Evolutionary conservation across 2,113 vertebrate genomes (phyloP).

Genomic region (Hymenochirus boettgeri): DNA sequence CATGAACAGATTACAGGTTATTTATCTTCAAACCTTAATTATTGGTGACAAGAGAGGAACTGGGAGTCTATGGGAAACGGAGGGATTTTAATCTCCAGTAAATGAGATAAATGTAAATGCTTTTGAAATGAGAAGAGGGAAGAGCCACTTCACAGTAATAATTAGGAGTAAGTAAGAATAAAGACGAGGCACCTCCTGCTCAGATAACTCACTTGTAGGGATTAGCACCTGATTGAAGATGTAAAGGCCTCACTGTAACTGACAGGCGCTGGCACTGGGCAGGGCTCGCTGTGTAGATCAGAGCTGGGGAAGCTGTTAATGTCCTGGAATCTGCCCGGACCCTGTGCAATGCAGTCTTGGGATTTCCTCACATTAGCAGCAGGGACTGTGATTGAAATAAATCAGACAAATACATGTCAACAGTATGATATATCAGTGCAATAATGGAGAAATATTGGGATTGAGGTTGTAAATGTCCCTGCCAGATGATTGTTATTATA

Average conservation of each 20-base stretch:
- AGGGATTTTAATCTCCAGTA: slow-evolving; percentile 51
- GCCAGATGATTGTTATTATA: too few relatives aligned
- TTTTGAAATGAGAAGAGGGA: slow-evolving; percentile 50
- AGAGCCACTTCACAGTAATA: slow-evolving; percentile 61
- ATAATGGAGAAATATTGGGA: too few relatives aligned
- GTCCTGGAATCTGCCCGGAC: slow-evolving; percentile 25
- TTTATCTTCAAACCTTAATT: slow-evolving; percentile 19
- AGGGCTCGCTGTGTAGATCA: slow-evolving; percentile 19
- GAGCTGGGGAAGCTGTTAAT: slow-evolving; percentile 17
- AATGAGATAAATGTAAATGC: slow-evolving; percentile 42
- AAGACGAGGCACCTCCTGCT: slow-evolving; percentile 49
- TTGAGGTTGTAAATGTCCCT: too few relatives aligned
- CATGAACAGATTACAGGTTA: slow-evolving; percentile 6
- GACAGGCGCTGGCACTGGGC: slow-evolving; percentile 48
- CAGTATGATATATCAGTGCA: too few relatives aligned
- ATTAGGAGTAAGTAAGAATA: slow-evolving; percentile 74
- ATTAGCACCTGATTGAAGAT: slow-evolving; percentile 72
- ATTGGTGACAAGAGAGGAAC: slow-evolving; percentile 19
- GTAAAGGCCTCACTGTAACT: slow-evolving; percentile 50
- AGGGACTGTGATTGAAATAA: too few relatives aligned
- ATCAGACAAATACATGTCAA: too few relatives aligned
- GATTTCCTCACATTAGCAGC: too few relatives aligned
- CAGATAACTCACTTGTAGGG: slow-evolving; percentile 61
- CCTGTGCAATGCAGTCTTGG: background rate
- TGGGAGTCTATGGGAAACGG: background rate